A percentile compares a stretch with the other conserved stretches of the same genome.
phyloP scores from a whole-genome alignment of 1,140 invertebrate genomes.

The Lucilia cuprina region DNA sequence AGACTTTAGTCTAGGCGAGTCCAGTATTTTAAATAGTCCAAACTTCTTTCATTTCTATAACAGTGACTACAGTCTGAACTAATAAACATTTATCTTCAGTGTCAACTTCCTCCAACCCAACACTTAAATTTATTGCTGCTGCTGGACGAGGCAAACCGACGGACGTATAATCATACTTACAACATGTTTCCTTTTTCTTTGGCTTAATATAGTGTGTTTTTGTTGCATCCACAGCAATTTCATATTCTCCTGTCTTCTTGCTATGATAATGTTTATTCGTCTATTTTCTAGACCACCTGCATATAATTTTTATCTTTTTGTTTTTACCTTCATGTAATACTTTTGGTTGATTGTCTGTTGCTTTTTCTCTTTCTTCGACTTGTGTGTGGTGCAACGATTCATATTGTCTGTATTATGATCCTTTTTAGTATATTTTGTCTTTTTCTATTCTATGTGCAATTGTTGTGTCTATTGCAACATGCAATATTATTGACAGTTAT shows the following conservation, averaged over 20 bases:
- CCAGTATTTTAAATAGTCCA: no score
- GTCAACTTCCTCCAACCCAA: no score
- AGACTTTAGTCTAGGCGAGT: no score
- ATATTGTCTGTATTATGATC: not conserved
- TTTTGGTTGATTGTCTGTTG: not conserved
- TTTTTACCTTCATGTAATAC: not conserved
- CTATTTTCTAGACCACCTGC: conserved; percentile 31
- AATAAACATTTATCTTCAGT: no score
- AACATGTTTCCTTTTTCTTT: conserved; percentile 12
- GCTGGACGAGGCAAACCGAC: not conserved
- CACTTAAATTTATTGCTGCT: not conserved
- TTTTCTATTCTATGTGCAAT: not conserved
- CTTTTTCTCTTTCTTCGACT: not conserved
- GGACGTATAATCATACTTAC: not conserved
- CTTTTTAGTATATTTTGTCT: not conserved
- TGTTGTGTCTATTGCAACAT: conserved; percentile 23
- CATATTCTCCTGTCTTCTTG: not conserved
- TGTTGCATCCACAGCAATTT: not conserved
- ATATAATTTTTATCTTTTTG: not conserved
- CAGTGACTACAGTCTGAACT: no score
- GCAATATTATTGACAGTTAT: conserved; percentile 31
- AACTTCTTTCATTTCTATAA: no score
- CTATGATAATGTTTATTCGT: not conserved
- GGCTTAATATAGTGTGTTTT: not conserved
- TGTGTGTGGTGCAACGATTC: not conserved